phyloP scores from a whole-genome alignment of 2,797 vertebrate genomes.

The Orientallactaga sibirica region DNA sequence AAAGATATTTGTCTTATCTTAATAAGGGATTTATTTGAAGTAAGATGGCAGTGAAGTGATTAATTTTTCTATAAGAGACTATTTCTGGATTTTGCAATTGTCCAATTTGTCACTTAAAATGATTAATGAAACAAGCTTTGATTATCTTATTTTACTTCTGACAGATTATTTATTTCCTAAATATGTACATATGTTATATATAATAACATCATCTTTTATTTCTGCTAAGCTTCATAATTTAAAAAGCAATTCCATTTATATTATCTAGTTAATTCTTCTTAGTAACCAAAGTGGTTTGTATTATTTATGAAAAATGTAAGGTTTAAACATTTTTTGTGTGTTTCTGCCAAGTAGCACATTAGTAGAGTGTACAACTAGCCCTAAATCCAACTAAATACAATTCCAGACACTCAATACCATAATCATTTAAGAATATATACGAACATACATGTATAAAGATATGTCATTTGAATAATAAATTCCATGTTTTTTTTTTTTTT shows the following conservation, averaged over 20 bases:
- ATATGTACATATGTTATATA: neutral
- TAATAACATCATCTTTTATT: slow-evolving; percentile 41
- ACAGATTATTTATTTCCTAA: slow-evolving; percentile 42
- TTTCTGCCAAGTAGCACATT: slow-evolving; percentile 3
- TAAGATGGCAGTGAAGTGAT: neutral
- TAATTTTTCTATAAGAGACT: slow-evolving; percentile 42
- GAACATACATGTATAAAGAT: too few relatives aligned
- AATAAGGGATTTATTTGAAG: slow-evolving; percentile 44
- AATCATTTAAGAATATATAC: neutral
- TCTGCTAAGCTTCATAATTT: slow-evolving; percentile 42
- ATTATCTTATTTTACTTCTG: slow-evolving; percentile 36
- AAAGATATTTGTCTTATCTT: slow-evolving; percentile 19
- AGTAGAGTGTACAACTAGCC: neutral
- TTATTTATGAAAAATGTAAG: neutral
- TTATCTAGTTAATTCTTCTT: neutral
- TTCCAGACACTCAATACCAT: neutral
- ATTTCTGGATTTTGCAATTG: slow-evolving; percentile 24
- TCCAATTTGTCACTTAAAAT: slow-evolving; percentile 32
- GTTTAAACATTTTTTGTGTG: neutral
- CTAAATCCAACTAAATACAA: neutral
- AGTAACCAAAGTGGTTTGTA: slow-evolving; percentile 22
- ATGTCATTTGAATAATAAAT: neutral
- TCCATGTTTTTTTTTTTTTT: too few relatives aligned
- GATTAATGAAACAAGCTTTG: slow-evolving; percentile 31
- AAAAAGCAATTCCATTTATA: slow-evolving; percentile 27